These are phyloP conservation scores for Lutjanus campechanus DNA, from an alignment of 2,797 vertebrate species.

Conservation along the genomic window DNA sequence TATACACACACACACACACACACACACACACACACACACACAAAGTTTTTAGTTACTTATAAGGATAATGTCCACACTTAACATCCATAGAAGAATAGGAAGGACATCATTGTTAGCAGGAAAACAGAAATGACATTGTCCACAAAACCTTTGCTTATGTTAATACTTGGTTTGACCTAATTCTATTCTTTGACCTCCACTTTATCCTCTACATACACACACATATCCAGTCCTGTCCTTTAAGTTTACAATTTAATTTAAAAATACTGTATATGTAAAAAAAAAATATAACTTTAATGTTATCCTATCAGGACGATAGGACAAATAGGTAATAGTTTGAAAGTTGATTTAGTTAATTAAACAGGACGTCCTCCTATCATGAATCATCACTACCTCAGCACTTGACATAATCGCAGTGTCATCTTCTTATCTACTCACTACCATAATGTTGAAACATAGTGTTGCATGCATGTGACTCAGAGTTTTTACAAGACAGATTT, in stretches of 20 bases:
- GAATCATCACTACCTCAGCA: background rate
- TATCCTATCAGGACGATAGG: background rate
- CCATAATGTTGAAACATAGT: background rate
- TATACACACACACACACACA: too few relatives aligned
- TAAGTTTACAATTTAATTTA: background rate
- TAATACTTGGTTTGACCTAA: background rate
- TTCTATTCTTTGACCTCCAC: background rate
- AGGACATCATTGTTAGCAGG: background rate
- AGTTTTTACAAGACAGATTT: background rate
- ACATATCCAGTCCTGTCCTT: background rate
- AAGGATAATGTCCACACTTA: too few relatives aligned
- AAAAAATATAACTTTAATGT: too few relatives aligned
- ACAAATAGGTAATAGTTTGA: background rate
- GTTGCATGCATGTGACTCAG: slow-evolving; percentile 10
- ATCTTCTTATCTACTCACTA: background rate
- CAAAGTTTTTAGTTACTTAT: too few relatives aligned
- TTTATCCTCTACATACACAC: background rate
- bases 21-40: too few relatives aligned
- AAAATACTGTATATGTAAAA: too few relatives aligned
- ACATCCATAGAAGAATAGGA: too few relatives aligned
- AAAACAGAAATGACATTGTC: background rate
- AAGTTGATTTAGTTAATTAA: background rate
- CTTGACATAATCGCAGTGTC: background rate
- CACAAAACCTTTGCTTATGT: background rate
- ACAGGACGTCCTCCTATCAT: background rate